Conservation (phyloP, 2,797 vertebrate species). For the Tolypeutes matacus region DNA sequence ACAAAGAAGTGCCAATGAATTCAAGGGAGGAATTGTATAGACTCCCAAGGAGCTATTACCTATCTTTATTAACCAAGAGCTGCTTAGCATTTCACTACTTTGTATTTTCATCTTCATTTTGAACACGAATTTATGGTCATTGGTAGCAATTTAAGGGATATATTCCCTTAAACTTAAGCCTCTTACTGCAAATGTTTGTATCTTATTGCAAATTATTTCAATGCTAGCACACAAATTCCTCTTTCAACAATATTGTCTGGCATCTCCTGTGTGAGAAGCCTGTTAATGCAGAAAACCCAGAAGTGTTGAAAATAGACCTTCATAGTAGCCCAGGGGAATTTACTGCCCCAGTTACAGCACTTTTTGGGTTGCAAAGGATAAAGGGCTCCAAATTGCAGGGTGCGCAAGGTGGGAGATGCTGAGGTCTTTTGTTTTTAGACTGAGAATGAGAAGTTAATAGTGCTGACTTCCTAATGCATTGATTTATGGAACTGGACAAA, state of each 20-base stretch:
- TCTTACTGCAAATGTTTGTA: constrained; percentile 12
- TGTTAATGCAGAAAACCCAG: constrained; percentile 28
- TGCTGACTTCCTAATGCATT: not conserved
- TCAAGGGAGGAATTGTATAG: not conserved
- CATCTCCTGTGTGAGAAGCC: not conserved
- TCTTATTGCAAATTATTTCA: constrained; percentile 36
- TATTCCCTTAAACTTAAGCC: not conserved
- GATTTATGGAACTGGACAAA: not conserved
- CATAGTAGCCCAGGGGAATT: not conserved
- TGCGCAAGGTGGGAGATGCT: not conserved
- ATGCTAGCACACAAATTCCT: not conserved
- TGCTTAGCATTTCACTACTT: constrained; percentile 7
- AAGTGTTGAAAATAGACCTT: constrained; percentile 16
- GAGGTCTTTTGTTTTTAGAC: not conserved
- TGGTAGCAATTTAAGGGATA: not conserved
- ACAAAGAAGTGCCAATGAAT: not conserved
- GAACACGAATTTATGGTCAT: not conserved
- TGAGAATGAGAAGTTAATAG: not conserved
- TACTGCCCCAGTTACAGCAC: not conserved
- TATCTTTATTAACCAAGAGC: not conserved
- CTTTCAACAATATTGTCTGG: not conserved
- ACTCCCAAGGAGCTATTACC: not conserved
- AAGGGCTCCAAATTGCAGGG: not conserved
- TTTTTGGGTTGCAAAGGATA: not conserved
- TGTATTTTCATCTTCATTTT: not conserved